Conservation (phyloP, 2,888 invertebrate species). For the Nemotelus nigrinus region DNA sequence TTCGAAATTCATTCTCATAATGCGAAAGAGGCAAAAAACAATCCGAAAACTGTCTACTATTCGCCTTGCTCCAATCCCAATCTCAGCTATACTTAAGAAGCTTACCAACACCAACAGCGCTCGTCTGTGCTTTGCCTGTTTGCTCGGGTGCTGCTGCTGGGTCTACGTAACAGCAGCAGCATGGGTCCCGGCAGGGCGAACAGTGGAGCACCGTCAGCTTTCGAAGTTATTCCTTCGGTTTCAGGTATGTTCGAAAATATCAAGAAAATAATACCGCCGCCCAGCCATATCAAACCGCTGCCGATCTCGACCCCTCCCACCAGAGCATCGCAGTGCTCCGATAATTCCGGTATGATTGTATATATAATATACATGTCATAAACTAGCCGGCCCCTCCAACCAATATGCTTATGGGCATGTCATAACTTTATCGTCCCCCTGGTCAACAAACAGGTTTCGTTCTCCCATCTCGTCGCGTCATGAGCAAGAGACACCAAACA, state of each 20-base stretch:
- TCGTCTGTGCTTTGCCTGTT: slow-evolving; percentile 3
- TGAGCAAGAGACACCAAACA: not conserved
- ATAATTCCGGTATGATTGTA: slow-evolving; percentile 28
- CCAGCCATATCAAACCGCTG: not conserved
- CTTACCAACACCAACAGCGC: not conserved
- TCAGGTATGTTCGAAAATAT: slow-evolving; percentile 30
- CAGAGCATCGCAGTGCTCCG: slow-evolving; percentile 6
- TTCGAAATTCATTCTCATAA: slow-evolving; percentile 34
- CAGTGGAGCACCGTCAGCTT: slow-evolving; percentile 7
- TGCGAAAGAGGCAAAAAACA: not conserved
- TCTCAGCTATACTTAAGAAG: not conserved
- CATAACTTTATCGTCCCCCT: slow-evolving; percentile 42
- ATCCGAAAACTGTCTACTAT: too few relatives aligned
- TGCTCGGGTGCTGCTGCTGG: not conserved
- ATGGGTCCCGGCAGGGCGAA: slow-evolving; percentile 5
- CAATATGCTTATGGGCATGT: slow-evolving; percentile 44
- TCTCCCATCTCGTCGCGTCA: not conserved
- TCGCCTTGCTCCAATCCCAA: not conserved
- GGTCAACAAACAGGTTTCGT: slow-evolving; percentile 21
- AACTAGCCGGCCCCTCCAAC: slow-evolving; percentile 37
- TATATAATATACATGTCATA: slow-evolving; percentile 41
- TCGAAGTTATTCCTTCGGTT: slow-evolving; percentile 19
- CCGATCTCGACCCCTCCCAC: slow-evolving; percentile 36
- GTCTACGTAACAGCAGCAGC: not conserved
- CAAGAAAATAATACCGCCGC: slow-evolving; percentile 15